Evolutionary conservation across 2,797 vertebrate genomes (phyloP).

Genomic region (Eospalax fontanierii): DNA sequence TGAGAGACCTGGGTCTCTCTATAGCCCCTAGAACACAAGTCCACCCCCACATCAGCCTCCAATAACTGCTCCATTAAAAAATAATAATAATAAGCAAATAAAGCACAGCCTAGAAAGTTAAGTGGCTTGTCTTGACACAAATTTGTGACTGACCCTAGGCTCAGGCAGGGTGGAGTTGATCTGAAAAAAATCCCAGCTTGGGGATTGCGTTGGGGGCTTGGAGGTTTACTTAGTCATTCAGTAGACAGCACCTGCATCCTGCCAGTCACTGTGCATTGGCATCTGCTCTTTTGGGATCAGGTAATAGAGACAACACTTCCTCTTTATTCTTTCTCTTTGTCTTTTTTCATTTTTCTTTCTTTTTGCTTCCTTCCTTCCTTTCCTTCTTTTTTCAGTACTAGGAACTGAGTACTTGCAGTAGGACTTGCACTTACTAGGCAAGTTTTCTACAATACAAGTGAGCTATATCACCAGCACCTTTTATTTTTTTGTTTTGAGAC

Average conservation of each 20-base stretch:
- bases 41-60: background rate
- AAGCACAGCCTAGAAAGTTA: background rate
- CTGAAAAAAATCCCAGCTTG: constrained; percentile 12
- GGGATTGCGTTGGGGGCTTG: too few relatives aligned
- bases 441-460: too few relatives aligned
- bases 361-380: too few relatives aligned
- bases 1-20: background rate
- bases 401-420: too few relatives aligned
- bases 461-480: too few relatives aligned
- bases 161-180: background rate
- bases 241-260: background rate
- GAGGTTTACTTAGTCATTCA: background rate
- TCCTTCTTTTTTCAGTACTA: too few relatives aligned
- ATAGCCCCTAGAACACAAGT: background rate
- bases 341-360: too few relatives aligned
- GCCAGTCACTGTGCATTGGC: background rate
- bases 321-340: background rate
- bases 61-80: background rate
- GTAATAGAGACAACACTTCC: background rate
- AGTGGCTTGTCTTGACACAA: background rate
- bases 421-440: too few relatives aligned
- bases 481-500: too few relatives aligned
- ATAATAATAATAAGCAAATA: background rate
- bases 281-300: background rate
- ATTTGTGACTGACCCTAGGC: background rate